Evolutionary conservation across 2,888 invertebrate species (phyloP), one percentile per base, ranked within the genome.

Genomic region (Hirtodrosophila trivittata): DNA sequence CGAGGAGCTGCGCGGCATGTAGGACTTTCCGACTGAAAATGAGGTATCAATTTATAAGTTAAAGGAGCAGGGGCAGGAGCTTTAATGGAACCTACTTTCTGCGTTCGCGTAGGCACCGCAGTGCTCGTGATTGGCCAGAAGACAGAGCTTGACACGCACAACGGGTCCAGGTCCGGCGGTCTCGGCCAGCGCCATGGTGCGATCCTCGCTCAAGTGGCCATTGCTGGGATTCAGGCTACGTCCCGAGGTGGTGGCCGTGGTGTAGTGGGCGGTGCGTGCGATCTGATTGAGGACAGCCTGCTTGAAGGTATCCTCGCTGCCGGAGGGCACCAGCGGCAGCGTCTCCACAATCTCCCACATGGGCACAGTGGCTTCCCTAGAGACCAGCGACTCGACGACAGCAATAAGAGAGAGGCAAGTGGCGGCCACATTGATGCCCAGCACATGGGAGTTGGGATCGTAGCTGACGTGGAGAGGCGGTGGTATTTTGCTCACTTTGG

Each of bases 81-180:
- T 45, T 41, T 7, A 33, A 35, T 39, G 28, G 28, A 10, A 94
- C 95, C 95, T 89, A 96, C 96, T 94, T 87, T 96, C 95, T 25
- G 97, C 97, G 88, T 95, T 95, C 0, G 94, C 93, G 89, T 95
- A 95, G 46, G 95, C 95, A 16, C 97, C 95, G 91, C 97, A 97
- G 73, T 95, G 94, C 49, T 96, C 95, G 47, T 94, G 94, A 88
- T 95, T 95, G 30, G 94, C 93, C 77, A 94, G 93, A 37, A 97
- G 92, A 83, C 97, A 97, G 25, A 97, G 92, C 77, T 95, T 95
- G 12, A 97, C 94, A 46, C 96, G 92, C 43, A 97, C 93, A 68
- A 94, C 92, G 0, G 94, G 93, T 2, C 86, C 87, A 0, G 87
- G 88, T 3, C 80, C 80, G 2, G 88, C 83, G 0, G 88, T 89